A percentile compares a stretch with the other conserved stretches of the same genome.
Conservation (phyloP, 2,888 invertebrate species). For the Conomelus anceps region DNA sequence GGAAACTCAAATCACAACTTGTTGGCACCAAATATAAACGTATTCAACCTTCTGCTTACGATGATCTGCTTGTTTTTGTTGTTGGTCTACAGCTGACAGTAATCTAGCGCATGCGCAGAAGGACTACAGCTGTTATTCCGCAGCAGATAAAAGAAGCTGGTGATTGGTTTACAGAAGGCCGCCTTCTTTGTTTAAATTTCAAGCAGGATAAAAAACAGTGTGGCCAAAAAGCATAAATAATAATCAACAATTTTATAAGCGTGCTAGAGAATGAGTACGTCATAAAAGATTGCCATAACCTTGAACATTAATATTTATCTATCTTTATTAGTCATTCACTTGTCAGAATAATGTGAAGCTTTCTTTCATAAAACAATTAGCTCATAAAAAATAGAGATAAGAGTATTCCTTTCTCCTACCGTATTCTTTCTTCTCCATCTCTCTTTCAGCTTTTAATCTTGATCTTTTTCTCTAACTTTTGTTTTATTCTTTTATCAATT, state of each 20-base stretch:
- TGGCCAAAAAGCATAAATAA: not conserved
- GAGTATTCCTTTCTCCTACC: not conserved
- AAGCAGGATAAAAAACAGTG: not conserved
- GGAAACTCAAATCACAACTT: not conserved
- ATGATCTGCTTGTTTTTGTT: constrained; percentile 5
- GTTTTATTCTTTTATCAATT: too few relatives aligned
- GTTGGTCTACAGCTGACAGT: constrained; percentile 7
- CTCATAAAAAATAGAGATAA: not conserved
- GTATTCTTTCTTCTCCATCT: not conserved
- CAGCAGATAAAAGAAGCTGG: not conserved
- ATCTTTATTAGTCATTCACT: not conserved
- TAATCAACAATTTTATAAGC: not conserved
- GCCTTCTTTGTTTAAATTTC: not conserved
- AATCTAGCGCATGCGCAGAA: constrained; percentile 24
- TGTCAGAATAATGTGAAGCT: not conserved
- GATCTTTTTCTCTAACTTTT: too few relatives aligned
- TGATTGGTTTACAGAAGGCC: not conserved
- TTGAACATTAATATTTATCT: not conserved
- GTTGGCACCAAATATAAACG: not conserved
- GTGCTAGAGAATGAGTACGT: not conserved
- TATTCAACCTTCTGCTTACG: not conserved
- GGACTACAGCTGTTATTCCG: too few relatives aligned
- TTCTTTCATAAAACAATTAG: not conserved
- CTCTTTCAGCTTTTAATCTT: not conserved
- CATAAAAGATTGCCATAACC: not conserved